These are phyloP conservation scores for Lanistes nyassanus DNA, from an alignment of 1,140 invertebrate genomes.

Conservation along the genomic window DNA sequence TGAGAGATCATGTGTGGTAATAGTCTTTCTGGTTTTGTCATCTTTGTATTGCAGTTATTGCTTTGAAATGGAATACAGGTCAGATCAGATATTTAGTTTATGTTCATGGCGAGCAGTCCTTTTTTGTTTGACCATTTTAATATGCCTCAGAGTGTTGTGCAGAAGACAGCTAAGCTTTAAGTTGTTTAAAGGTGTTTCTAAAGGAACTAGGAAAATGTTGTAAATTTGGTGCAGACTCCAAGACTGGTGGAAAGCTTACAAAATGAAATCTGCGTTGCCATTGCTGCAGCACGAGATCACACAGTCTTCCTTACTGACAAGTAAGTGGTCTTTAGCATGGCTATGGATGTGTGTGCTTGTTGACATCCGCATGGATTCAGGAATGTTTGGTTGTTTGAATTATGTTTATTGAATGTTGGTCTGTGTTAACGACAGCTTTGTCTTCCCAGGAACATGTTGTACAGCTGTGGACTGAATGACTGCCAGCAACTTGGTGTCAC, in stretches of 20 bases:
- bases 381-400: too few relatives aligned
- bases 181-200: too few relatives aligned
- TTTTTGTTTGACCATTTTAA: too few relatives aligned
- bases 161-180: too few relatives aligned
- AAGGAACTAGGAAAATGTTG: background rate
- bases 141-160: too few relatives aligned
- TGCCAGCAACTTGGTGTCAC: constrained; percentile 74
- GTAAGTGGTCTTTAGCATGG: constrained; percentile 58
- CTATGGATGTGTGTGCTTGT: too few relatives aligned
- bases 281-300: constrained; percentile 73
- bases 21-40: background rate
- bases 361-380: too few relatives aligned
- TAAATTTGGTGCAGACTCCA: constrained; percentile 64
- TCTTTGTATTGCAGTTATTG: background rate
- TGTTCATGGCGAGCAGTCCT: background rate
- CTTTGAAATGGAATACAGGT: too few relatives aligned
- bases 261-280: constrained; percentile 49
- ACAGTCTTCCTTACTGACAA: constrained; percentile 74
- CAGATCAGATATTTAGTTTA: too few relatives aligned
- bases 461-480: constrained; percentile 75
- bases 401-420: background rate
- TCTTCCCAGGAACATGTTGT: constrained; percentile 69
- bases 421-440: constrained; percentile 20
- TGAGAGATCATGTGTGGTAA: constrained; percentile 67
- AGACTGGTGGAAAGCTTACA: constrained; percentile 67